Evolutionary conservation across 2,113 vertebrate species (phyloP), one percentile per base, ranked within the genome.

Genomic region (Pelusios castaneus): DNA sequence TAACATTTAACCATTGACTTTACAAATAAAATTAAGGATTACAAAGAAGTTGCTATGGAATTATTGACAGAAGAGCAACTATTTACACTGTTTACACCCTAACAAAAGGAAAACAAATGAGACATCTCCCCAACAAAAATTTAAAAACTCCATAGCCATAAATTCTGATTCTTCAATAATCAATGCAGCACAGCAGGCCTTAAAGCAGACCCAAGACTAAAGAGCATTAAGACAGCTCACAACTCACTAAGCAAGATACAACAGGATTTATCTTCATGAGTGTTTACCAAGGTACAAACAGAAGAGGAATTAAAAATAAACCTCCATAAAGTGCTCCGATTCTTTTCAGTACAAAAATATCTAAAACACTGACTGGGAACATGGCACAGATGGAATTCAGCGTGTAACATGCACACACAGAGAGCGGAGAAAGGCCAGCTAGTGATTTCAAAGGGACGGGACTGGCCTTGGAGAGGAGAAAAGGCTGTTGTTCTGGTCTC

Each of bases 1-100:
- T 88, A 95, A 97, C 96, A 97, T 97, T 95, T 70, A 89, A 95
- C 97, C 96, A 97, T 95, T 95, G 93, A 93, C 98, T 98, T 97
- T 93, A 98, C 98, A 97, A 97, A 97, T 95, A 96, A 94, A 97
- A 97, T 93, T 34, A 52, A 95, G 76, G 85, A 55, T 88, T 84
- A 92, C 89, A 93, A 63, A 82, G 88, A 88, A 96, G 96, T 95
- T 93, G 93, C 98, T 95, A 91, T 52, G 2, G 95, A 97, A 95
- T 97, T 94, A 96, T 95, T 96, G 97, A 97, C 95, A 52, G 94
- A 87, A 96, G 85, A 97, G 91, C 95, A 96, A 67, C 83, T 90
- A 95, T 95, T 73, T 92, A 78, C 82, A 94, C 76, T 90, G 94
- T 98, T 96, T 97, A 97, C 98, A 98, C 2, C 17, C 85, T 70